Evolutionary conservation across 1,140 invertebrate species (phyloP), one percentile per base, ranked within the genome.

Genomic region (Drosophila pseudoananassae): DNA sequence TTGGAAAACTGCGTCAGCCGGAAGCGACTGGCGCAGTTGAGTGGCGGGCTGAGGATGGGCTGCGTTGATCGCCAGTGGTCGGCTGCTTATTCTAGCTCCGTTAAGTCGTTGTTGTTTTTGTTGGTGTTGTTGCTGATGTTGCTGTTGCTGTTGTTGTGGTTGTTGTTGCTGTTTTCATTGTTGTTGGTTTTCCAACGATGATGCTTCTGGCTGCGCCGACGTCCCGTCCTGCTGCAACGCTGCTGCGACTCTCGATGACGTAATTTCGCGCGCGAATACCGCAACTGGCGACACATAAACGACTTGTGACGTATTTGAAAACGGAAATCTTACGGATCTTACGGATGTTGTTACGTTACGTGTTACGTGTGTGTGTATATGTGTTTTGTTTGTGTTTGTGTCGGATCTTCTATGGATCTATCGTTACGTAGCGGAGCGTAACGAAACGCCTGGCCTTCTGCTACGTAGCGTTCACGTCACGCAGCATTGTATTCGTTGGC

Each of bases 61-160:
- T 87, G 83, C 82, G 82, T 87, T 87, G 83, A 87, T 87, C 78
- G 83, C 78, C 75, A 87, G 82, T 87, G 82, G 82, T 87, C 78
- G 82, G 83, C 82, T 87, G 69, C 66, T 47, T 52, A 53, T 61
- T 61, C 69, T 87, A 85, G 82, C 82, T 87, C 82, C 83, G 83
- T 88, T 88, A 82, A 70, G 82, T 90, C 81, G 81, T 84, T 84
- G 58, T 61, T 45, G 65, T 64, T 63, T 40, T 25, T 53, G 45
- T 38, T 58, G 57, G 43, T 33, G 63, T 17, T 40, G 59, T 14
- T 51, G 49, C 38, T 46, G 56, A 40, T 60, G 45, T 33, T 43
- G 27, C 31, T 56, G 55, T 10, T 31, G 45, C 25, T 65, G 43
- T 12, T 33, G 50, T 43, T 70, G 20, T 31, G 25, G 36, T 51